Base-by-base conservation (phyloP, 1,140 invertebrate species). In the Diorhabda carinulata region DNA sequence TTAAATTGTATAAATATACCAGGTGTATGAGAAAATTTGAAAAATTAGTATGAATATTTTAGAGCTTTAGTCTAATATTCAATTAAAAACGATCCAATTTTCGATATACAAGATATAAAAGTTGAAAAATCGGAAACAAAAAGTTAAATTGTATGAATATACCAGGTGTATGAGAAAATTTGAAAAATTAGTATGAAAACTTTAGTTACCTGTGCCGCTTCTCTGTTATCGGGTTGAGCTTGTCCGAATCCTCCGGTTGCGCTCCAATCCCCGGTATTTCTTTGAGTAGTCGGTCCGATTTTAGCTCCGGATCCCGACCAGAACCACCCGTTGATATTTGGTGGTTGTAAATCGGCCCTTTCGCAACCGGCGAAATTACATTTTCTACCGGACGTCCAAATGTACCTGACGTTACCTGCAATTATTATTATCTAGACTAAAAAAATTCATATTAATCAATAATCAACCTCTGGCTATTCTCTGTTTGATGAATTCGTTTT, bases 321-420 rank as follows among this genome's bases (percentile, higher is more conserved):
- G 87, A 96, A 96, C 93, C 93, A 95, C 70, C 94, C 94, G 81
- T 95, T 95, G 52, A 94, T 85, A 77, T 95, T 93, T 64, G 91
- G 89, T 1, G 94, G 94, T 83, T 95, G 91, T 68, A 95, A 84
- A 80, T 95, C 94, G 43, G 91, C 84, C 65, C 93, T 85, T 81
- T 95, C 92, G 80, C 94, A 96, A 42, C 94, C 94, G 69, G 93
- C 92, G 77, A 96, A 96, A 81, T 96, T 95, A 77, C 94, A 96
- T 79, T 96, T 96, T 47, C 94, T 87, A 3, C 94, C 94, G 3
- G 92, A 94, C 0, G 93, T 95, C 94, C 94, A 96, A 78, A 94
- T 95, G 79, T 91, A 95, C 5, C 90, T 10, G 3, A 63, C n/a
- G 25, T 68, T 68, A 6, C 61, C 57, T 66, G 6, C 52, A 58